These are phyloP conservation scores for Helarctos malayanus DNA, from an alignment of 2,797 vertebrate genomes.

Conservation along the genomic window DNA sequence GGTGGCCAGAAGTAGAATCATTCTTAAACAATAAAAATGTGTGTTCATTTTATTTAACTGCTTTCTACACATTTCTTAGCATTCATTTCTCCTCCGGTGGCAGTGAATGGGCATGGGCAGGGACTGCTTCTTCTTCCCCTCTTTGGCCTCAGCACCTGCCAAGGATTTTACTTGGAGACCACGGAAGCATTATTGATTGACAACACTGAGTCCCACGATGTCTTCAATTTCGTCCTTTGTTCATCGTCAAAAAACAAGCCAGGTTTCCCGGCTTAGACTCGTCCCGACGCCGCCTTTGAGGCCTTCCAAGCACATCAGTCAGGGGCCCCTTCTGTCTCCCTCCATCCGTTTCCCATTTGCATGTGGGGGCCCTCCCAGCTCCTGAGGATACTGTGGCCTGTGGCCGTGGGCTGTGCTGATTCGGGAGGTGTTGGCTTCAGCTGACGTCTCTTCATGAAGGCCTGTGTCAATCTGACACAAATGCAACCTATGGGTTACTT, in stretches of 20 bases:
- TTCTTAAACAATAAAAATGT: not conserved
- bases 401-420: not conserved
- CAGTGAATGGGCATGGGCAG: fast-evolving
- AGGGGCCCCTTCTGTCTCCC: not conserved
- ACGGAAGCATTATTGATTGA: not conserved
- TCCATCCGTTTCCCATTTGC: fast-evolving
- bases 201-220: fast-evolving
- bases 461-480: not conserved
- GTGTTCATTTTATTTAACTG: not conserved
- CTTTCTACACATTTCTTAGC: not conserved
- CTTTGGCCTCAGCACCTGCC: not conserved
- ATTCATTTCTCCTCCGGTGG: fast-evolving
- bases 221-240: not conserved
- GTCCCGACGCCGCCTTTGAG: fast-evolving
- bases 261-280: not conserved
- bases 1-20: not conserved
- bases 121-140: too few species aligned
- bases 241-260: not conserved
- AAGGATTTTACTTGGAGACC: not conserved
- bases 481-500: too few species aligned
- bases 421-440: not conserved
- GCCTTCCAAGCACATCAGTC: too few species aligned
- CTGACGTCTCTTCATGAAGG: not conserved
- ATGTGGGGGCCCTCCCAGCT: not conserved
- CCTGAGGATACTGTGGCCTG: fast-evolving